phyloP scores from a whole-genome alignment of 2,888 invertebrate species.

The Caenorhabditis sp. region DNA sequence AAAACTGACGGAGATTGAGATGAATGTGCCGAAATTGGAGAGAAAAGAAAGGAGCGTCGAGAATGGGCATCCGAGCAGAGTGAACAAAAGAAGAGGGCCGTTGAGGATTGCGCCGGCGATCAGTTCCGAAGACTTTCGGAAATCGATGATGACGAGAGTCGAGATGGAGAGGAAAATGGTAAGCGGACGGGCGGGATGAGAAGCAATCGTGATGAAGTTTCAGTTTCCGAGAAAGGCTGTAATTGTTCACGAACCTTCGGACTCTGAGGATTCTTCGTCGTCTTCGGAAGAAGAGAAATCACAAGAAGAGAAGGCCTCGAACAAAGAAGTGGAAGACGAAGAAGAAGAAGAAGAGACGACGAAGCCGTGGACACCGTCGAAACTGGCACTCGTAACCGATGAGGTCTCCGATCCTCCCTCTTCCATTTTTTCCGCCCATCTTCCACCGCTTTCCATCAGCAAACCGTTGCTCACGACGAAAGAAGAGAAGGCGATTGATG shows the following conservation, averaged over 20 bases:
- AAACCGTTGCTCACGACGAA: background rate
- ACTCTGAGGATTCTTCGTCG: too few species aligned
- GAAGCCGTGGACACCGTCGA: background rate
- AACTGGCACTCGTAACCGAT: constrained; percentile 5
- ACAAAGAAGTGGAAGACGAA: background rate
- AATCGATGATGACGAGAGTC: background rate
- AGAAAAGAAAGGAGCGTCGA: background rate
- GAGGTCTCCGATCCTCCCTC: background rate
- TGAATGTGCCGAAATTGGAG: background rate
- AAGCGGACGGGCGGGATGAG: too few species aligned
- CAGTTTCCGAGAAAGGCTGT: too few species aligned
- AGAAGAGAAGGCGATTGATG: constrained; percentile 10
- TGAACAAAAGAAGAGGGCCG: constrained; percentile 1
- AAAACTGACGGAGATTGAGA: background rate
- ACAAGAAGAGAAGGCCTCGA: background rate
- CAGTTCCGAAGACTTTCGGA: too few species aligned
- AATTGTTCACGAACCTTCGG: too few species aligned
- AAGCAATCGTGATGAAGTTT: too few species aligned
- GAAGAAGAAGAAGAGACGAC: background rate
- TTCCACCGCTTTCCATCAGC: background rate
- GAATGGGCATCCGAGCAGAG: too few species aligned
- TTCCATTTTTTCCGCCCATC: background rate
- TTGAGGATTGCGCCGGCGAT: too few species aligned
- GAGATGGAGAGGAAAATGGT: background rate
- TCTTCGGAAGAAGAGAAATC: too few species aligned